Base-by-base conservation (phyloP, 2,888 invertebrate species). In the Merodon equestris region DNA sequence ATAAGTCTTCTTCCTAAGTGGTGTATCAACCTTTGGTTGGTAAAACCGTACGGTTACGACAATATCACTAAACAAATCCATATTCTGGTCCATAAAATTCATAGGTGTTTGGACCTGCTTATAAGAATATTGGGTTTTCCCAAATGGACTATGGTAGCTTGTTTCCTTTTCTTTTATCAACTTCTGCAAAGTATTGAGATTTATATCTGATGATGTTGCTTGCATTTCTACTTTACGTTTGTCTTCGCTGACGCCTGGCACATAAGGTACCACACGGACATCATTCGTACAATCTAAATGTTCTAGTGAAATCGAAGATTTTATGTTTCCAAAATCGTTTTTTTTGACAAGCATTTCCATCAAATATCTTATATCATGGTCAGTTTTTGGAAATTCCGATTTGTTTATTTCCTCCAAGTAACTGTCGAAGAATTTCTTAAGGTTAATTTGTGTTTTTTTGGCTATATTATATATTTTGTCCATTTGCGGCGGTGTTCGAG, bases 41-140 rank as follows among this genome's bases (percentile, higher is more conserved):
- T 91, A 91, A n/a, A 91, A 83, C 27, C 91, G 88, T 14, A 91
- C 83, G 5, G 85, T 88, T 12, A 92, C 81, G 15, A 91, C 82
- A 3, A 90, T 82, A 58, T 91, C 90, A 14, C 86, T 82, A 10
- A 86, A 87, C 12, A 89, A 87, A 14, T 76, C 50, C 36, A 86
- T 71, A 73, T 85, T 83, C 9, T 82, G 83, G 36, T 82, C 81
- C 9, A 68, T 47, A 0, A 48, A 12, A 0, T 64, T 42, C 12
- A 17, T 17, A 3, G 74, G 12, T 1, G 42, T 57, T 3, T 73
- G 57, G 0, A 64, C 61, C 44, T 75, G 76, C 45, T 68, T 68
- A n/a, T 50, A 81, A 1, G 56, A 82, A 53, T 17, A 67, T 48
- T n/a, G 70, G 1, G 60, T 64, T 36, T 64, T 81, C 1, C 76